phyloP scores from a whole-genome alignment of 1,140 invertebrate species.

The Chironomus tepperi region DNA sequence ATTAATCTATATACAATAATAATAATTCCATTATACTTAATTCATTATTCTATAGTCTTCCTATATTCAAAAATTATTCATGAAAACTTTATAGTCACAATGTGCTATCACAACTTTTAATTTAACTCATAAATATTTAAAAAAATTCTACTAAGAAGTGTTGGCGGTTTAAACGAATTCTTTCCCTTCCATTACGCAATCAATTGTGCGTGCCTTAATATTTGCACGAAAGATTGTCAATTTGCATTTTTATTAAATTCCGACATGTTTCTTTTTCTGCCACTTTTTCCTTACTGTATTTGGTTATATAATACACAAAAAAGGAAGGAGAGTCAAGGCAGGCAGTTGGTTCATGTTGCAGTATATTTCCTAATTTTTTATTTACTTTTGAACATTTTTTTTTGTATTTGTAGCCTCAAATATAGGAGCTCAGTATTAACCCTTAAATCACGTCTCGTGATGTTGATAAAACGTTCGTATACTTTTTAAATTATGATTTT shows the following conservation, averaged over 20 bases:
- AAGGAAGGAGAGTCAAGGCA: neutral
- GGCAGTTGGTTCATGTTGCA: neutral
- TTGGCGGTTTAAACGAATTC: neutral
- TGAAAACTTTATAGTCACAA: no score
- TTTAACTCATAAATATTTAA: no score
- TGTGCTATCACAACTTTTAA: no score
- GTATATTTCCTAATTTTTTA: constrained; percentile 1
- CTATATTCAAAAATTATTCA: no score
- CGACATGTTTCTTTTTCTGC: constrained; percentile 3
- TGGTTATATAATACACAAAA: neutral
- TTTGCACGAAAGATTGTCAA: neutral
- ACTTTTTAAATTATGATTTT: no score
- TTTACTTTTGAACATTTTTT: neutral
- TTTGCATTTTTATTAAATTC: constrained; percentile 15
- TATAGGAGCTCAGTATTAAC: no score
- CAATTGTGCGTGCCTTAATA: constrained; percentile 5
- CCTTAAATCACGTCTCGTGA: no score
- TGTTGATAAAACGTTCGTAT: no score
- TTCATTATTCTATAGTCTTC: no score
- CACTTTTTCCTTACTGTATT: neutral
- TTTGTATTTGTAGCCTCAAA: no score
- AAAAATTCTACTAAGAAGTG: no score
- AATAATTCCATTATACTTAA: neutral
- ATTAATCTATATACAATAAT: neutral
- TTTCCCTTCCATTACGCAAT: constrained; percentile 12